Percentiles rank a stretch among this genome's conserved stretches.
These are phyloP conservation scores for Crocodylus rhombifer DNA, from an alignment of 2,797 vertebrate species.

Conservation along the genomic window DNA sequence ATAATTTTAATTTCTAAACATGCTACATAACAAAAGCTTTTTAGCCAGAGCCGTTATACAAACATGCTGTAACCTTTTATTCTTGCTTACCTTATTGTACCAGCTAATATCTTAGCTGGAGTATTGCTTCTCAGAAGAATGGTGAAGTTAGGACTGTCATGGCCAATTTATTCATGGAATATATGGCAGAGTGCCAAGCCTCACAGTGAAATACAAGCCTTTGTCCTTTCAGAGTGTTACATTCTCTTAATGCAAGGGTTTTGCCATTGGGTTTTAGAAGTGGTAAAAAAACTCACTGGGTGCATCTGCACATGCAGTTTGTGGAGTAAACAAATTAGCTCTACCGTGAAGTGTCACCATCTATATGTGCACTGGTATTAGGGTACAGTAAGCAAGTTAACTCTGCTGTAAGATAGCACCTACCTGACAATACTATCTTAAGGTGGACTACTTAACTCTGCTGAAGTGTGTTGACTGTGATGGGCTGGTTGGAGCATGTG, in stretches of 20 bases:
- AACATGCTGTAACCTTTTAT: neutral
- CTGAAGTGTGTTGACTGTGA: no score
- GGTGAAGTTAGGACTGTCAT: conserved; percentile 23
- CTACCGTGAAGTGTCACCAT: no score
- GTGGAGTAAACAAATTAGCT: no score
- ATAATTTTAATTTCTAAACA: neutral
- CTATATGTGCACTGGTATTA: no score
- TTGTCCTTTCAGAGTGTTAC: neutral
- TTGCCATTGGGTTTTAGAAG: neutral
- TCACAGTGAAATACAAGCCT: conserved; percentile 6
- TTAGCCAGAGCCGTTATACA: neutral
- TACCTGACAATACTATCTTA: no score
- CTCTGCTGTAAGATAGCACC: no score
- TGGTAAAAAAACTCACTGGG: neutral
- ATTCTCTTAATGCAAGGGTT: neutral
- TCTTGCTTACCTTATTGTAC: conserved; percentile 58
- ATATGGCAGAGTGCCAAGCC: conserved; percentile 59
- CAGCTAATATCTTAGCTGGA: neutral
- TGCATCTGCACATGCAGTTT: no score
- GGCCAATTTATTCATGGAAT: conserved; percentile 57
- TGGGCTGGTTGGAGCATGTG: no score
- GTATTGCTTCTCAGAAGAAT: conserved; percentile 18
- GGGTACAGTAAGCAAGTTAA: no score
- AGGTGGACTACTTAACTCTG: no score
- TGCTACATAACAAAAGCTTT: neutral